Evolutionary conservation across 2,888 invertebrate genomes (phyloP), one percentile per base, ranked within the genome.

Genomic region (Craniophora ligustri): DNA sequence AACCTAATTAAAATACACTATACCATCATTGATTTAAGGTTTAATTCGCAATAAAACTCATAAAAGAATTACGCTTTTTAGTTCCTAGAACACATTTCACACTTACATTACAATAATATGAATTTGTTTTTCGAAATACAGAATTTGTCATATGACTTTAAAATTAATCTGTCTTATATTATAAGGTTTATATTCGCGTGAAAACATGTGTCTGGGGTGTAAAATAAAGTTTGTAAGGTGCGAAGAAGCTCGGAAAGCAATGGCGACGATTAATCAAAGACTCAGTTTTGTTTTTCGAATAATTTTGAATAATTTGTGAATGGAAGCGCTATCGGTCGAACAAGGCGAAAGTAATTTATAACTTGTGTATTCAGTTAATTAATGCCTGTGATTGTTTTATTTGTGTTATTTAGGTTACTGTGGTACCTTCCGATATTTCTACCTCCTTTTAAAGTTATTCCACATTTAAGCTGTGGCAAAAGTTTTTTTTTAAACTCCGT

Each of bases 221-320:
- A 62, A 57, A 51, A 44, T 56, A 58, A 72, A 68, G 45, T 68
- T 69, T 72, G 69, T 78, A 51, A 66, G 53, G 57, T 54, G 59
- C 63, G 51, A 72, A 79, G 79, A 64, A 84, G 81, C 74, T 76
- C 61, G 58, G 67, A 76, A 79, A 78, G 79, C 79, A 76, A 83
- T 85, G 78, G 84, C 75, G 67, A 69, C 81, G 70, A 88, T 89
- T 85, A 84, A 88, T 88, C 88, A 87, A 81, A 72, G 62, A 45
- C 45, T 49, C 72, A 72, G 76, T 84, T 84, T 86, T 85, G 76
- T 83, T 85, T 84, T 83, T 85, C 68, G 76, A 79, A 80, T 84
- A 84, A 86, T 86, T 85, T 86, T 85, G 78, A 88, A 88, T 88
- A 86, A 89, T 89, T 87, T 87, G 86, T 88, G 85, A 88, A 88